Percentiles rank a stretch among this genome's conserved stretches.
Evolutionary conservation across 2,797 vertebrate genomes (phyloP).

Genomic region (Gephyroberyx darwinii): DNA sequence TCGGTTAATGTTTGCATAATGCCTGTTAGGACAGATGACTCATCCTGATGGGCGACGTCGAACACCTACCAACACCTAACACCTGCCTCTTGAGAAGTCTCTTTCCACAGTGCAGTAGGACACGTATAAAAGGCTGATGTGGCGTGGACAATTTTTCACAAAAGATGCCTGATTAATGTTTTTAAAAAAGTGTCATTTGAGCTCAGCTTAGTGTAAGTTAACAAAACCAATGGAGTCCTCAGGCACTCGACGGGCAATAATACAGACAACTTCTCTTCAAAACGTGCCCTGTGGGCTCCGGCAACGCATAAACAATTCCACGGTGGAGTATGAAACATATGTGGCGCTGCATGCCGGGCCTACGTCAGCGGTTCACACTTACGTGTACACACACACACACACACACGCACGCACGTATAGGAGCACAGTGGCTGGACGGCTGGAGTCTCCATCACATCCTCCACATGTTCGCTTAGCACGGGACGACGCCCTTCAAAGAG

Average conservation of each 20-base stretch:
- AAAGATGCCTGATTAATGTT: background rate
- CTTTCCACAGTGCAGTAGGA: background rate
- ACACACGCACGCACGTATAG: background rate
- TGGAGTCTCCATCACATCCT: conserved; percentile 1
- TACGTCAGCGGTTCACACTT: background rate
- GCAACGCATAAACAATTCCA: background rate
- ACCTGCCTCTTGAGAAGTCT: background rate
- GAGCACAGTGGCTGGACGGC: background rate
- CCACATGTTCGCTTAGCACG: background rate
- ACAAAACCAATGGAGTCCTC: background rate
- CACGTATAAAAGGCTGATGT: background rate
- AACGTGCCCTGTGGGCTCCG: background rate
- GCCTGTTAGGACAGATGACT: background rate
- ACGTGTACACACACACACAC: background rate
- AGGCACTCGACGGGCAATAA: background rate
- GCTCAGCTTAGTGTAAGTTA: background rate
- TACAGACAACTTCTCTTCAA: background rate
- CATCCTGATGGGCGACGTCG: background rate
- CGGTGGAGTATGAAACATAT: background rate
- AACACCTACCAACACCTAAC: background rate
- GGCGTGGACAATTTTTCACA: background rate
- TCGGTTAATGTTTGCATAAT: conserved; percentile 21
- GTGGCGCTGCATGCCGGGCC: background rate
- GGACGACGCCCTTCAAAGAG: conserved; percentile 15
- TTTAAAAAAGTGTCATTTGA: conserved; percentile 6